phyloP scores from a whole-genome alignment of 2,113 vertebrate species.

The Bolborhynchus lineola region DNA sequence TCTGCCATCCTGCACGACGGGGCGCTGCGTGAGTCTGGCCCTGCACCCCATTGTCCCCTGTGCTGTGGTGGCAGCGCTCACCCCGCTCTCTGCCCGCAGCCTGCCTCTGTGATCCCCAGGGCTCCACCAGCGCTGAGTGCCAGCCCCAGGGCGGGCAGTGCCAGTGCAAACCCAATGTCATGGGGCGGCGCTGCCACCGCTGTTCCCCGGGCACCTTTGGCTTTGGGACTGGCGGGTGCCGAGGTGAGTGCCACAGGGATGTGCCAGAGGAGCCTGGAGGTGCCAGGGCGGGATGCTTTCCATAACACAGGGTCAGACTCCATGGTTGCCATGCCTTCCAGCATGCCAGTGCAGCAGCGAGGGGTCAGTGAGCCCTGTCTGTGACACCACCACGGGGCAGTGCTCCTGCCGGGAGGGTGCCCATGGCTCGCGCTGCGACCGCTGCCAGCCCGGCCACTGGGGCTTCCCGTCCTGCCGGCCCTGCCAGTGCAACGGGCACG shows the following conservation, averaged over 20 bases:
- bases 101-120: constrained; percentile 91
- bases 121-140: constrained; percentile 88
- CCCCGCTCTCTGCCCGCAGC: constrained; percentile 59
- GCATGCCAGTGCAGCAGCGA: constrained; percentile 88
- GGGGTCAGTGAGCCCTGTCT: constrained; percentile 82
- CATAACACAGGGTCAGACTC: accelerated
- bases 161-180: constrained; percentile 84
- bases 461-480: constrained; percentile 89
- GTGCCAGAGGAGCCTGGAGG: background rate
- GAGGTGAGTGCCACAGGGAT: constrained; percentile 69
- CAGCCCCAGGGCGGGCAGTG: constrained; percentile 91
- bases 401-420: constrained; percentile 87
- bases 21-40: constrained; percentile 83
- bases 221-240: constrained; percentile 88
- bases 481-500: constrained; percentile 88
- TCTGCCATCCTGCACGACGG: constrained; percentile 86
- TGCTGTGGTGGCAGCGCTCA: background rate
- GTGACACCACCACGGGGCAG: constrained; percentile 84
- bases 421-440: constrained; percentile 85
- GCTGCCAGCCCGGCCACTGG: constrained; percentile 90
- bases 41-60: background rate
- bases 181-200: constrained; percentile 84
- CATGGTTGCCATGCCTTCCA: constrained; percentile 35
- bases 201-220: constrained; percentile 88
- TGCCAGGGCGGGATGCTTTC: accelerated